Conservation (phyloP, 92 coral and sea anemone genomes). For the Siderastrea radians region DNA sequence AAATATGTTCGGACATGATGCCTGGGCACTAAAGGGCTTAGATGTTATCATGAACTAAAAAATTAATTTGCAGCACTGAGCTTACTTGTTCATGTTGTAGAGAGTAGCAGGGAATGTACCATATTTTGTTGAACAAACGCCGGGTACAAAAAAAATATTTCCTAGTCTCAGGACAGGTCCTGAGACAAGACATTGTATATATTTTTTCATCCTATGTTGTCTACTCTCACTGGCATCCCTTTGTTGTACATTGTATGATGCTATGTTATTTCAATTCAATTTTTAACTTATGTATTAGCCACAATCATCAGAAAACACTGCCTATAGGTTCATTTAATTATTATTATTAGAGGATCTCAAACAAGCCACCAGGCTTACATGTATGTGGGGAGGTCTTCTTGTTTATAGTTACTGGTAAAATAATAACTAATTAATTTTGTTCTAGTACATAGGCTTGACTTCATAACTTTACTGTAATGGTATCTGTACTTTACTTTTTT, state of each 20-base stretch:
- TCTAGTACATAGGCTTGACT: conserved; percentile 5
- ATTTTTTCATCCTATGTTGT: conserved; percentile 13
- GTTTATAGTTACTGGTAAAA: background rate
- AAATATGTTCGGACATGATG: conserved; percentile 5
- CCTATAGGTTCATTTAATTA: background rate
- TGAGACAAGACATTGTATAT: conserved; percentile 10
- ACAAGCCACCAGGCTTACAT: conserved; percentile 1
- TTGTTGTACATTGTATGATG: conserved; percentile 12
- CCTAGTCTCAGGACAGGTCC: background rate
- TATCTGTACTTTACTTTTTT: background rate
- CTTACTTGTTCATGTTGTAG: conserved; percentile 7
- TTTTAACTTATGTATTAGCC: background rate
- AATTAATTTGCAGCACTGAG: conserved; percentile 3
- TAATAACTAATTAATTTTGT: background rate
- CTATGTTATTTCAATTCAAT: conserved; percentile 1
- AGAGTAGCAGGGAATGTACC: conserved; percentile 26
- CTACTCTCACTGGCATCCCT: conserved; percentile 31
- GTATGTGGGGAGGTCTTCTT: conserved; percentile 1
- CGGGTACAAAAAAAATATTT: background rate
- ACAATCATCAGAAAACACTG: conserved; percentile 11
- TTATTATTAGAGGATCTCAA: conserved; percentile 8
- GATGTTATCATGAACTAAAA: conserved; percentile 17
- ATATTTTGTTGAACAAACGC: conserved; percentile 12
- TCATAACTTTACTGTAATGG: conserved; percentile 1
- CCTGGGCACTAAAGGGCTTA: conserved; percentile 20